Conservation (phyloP, 1,140 invertebrate species). For the Zeugodacus cucurbitae region DNA sequence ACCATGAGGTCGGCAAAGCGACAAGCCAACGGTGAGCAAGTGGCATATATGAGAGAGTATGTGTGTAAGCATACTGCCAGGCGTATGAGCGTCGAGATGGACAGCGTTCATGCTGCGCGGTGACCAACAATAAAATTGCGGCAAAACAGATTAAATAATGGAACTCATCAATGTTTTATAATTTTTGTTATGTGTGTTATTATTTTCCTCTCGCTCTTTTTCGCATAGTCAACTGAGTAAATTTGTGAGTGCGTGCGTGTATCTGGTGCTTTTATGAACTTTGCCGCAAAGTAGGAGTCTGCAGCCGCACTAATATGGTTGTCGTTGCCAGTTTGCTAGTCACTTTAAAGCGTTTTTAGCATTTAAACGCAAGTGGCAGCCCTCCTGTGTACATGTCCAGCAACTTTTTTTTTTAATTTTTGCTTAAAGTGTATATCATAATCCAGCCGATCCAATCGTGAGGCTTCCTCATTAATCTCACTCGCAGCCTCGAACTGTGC, state of each 20-base stretch:
- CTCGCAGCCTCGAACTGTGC: not conserved
- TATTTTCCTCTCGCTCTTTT: not conserved
- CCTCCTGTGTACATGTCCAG: not conserved
- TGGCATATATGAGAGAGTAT: not conserved
- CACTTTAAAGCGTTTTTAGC: not conserved
- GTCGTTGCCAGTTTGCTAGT: not conserved
- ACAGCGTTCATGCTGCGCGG: not conserved
- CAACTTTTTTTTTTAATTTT: not conserved
- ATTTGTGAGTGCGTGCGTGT: not conserved
- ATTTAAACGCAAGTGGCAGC: not conserved
- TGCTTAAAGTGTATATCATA: no score
- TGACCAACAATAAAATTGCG: constrained; percentile 14
- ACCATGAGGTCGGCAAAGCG: not conserved
- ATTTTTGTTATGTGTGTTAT: not conserved
- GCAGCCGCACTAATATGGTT: not conserved
- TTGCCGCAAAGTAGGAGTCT: not conserved
- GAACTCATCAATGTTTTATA: not conserved
- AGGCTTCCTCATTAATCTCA: not conserved
- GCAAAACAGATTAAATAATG: constrained; percentile 24
- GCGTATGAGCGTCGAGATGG: not conserved
- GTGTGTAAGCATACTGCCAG: not conserved
- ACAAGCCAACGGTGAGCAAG: not conserved
- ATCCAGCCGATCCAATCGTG: not conserved
- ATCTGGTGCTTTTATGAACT: not conserved
- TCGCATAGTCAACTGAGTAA: not conserved